Percentiles rank a stretch among this genome's conserved stretches.
phyloP scores from a whole-genome alignment of 2,888 invertebrate genomes.

The Teleogryllus oceanicus region DNA sequence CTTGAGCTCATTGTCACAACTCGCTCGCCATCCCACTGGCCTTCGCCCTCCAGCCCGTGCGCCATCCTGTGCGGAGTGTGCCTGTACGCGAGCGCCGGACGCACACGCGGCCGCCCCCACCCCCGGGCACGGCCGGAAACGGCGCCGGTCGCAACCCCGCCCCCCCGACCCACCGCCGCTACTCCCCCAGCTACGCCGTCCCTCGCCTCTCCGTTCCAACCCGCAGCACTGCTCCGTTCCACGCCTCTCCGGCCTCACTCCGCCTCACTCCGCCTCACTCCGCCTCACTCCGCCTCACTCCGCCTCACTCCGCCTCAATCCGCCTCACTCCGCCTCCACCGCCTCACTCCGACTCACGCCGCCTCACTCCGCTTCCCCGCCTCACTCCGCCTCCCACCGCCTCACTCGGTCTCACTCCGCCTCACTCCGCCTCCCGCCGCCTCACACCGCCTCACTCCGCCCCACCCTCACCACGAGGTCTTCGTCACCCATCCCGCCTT shows the following conservation, averaged over 20 bases:
- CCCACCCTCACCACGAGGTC: too few relatives aligned
- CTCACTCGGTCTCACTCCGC: neutral
- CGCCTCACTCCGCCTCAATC: neutral
- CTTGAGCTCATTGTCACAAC: too few relatives aligned
- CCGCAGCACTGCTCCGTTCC: neutral
- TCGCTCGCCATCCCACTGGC: too few relatives aligned
- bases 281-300: too few relatives aligned
- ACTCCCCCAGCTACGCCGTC: neutral
- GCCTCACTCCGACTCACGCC: neutral
- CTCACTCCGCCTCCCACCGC: neutral
- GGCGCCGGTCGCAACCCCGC: neutral
- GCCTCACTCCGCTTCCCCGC: neutral
- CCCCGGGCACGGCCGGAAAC: neutral
- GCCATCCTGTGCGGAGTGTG: too few relatives aligned
- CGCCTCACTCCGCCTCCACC: too few relatives aligned
- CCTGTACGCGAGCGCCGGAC: too few relatives aligned
- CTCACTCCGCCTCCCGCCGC: too few relatives aligned
- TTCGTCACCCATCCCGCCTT: too few relatives aligned
- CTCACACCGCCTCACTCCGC: too few relatives aligned
- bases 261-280: neutral
- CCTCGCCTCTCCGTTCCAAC: neutral
- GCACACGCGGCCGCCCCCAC: too few relatives aligned
- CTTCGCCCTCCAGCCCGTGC: too few relatives aligned
- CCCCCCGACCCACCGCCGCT: neutral
- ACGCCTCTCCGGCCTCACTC: neutral